These are phyloP conservation scores for Acanthurus lineatus DNA, from an alignment of 2,797 vertebrate species.

Conservation along the genomic window DNA sequence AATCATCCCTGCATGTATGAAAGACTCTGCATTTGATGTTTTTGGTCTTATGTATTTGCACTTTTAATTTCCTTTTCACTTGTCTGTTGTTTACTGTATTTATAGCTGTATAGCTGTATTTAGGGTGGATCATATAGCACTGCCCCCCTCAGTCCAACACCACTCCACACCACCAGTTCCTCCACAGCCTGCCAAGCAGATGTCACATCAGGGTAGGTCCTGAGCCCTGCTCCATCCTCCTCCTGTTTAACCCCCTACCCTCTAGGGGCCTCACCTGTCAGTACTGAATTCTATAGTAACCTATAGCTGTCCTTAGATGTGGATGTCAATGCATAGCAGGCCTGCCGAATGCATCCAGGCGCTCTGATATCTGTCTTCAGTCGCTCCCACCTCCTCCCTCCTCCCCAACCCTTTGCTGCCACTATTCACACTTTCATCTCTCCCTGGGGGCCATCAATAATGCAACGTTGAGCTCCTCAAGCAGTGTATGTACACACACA, in stretches of 20 bases:
- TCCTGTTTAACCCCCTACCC: conserved; percentile 48
- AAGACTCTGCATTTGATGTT: no score
- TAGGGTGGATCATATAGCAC: no score
- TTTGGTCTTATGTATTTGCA: no score
- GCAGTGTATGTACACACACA: conserved; percentile 44
- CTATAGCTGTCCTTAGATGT: conserved; percentile 38
- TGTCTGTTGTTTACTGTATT: no score
- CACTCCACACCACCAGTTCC: conserved; percentile 20
- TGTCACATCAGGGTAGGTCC: conserved; percentile 42
- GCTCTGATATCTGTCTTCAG: conserved; percentile 48
- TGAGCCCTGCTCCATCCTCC: conserved; percentile 14
- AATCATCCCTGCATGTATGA: no score
- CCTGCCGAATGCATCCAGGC: conserved; percentile 51
- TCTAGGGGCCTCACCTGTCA: conserved; percentile 62
- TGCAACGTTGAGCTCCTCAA: conserved; percentile 71
- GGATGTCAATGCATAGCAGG: conserved; percentile 27
- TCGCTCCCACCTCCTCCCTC: conserved; percentile 28
- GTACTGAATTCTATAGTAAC: conserved; percentile 37
- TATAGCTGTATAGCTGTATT: no score
- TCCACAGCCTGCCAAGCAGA: conserved; percentile 43
- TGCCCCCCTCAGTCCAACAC: conserved; percentile 3
- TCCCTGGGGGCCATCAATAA: conserved; percentile 83
- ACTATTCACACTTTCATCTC: conserved; percentile 78
- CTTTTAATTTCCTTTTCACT: no score
- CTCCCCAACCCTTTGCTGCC: conserved; percentile 36